These are phyloP conservation scores for Minunthozetes semirufus DNA, from an alignment of 2,888 invertebrate species.

Conservation along the genomic window DNA sequence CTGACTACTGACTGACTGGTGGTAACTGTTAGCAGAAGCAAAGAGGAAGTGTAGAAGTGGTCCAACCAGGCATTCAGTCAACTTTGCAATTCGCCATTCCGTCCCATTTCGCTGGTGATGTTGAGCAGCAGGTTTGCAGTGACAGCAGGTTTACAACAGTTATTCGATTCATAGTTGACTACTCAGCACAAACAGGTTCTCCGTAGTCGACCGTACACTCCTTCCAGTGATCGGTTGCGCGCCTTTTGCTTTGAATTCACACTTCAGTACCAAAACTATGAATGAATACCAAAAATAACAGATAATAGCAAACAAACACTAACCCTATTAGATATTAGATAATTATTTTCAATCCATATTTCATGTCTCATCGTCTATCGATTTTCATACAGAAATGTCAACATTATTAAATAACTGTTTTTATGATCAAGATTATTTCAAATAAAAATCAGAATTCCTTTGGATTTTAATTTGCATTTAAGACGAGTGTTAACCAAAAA, in stretches of 20 bases:
- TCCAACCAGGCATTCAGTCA: conserved; percentile 30
- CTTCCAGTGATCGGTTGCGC: not conserved
- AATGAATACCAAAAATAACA: no score
- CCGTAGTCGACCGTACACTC: not conserved
- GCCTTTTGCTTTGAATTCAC: not conserved
- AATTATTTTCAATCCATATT: no score
- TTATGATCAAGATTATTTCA: no score
- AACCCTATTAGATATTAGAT: no score
- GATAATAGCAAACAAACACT: no score
- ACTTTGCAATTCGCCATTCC: conserved; percentile 24
- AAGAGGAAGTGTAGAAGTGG: conserved; percentile 29
- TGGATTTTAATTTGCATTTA: no score
- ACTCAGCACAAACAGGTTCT: conserved; percentile 9
- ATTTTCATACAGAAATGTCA: no score
- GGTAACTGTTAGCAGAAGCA: conserved; percentile 9
- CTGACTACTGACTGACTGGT: conserved; percentile 27
- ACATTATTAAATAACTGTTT: no score
- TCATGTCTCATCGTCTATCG: no score
- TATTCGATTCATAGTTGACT: not conserved
- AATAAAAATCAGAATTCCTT: no score
- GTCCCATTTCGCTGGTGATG: conserved; percentile 12
- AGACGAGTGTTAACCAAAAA: no score
- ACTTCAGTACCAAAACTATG: no score
- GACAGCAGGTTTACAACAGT: conserved; percentile 21
- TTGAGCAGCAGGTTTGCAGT: conserved; percentile 13